Evolutionary conservation across 2,888 invertebrate genomes (phyloP).

Genomic region (Griposia aprilina): DNA sequence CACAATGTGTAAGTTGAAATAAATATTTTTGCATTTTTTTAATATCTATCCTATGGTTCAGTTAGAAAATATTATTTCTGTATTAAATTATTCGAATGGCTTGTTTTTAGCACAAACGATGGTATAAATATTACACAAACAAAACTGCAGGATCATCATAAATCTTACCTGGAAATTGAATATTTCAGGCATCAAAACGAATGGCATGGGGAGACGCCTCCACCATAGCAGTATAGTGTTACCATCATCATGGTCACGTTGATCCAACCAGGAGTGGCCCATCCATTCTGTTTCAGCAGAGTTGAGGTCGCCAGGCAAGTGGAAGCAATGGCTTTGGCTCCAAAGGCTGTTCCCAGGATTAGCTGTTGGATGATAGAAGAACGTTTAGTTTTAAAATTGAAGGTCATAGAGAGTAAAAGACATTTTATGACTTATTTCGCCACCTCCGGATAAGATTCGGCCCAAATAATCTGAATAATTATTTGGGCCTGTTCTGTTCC

Average conservation of each 20-base stretch:
- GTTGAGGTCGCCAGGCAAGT: constrained; percentile 65
- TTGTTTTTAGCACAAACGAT: neutral
- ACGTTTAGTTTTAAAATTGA: neutral
- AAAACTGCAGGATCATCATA: neutral
- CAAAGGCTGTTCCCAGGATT: constrained; percentile 65
- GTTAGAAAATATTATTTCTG: neutral
- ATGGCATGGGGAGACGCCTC: constrained; percentile 74
- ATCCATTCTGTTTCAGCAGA: constrained; percentile 65
- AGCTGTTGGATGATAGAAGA: constrained; percentile 62
- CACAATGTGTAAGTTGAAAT: too few relatives aligned
- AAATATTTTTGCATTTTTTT: too few relatives aligned
- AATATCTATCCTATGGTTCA: neutral
- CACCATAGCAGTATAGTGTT: constrained; percentile 70
- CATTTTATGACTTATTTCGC: neutral
- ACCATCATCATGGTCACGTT: constrained; percentile 69
- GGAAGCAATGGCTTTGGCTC: constrained; percentile 64
- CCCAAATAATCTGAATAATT: neutral
- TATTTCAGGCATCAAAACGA: constrained; percentile 78
- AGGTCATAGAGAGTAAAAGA: neutral
- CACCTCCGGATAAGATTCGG: neutral
- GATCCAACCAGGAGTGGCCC: constrained; percentile 72
- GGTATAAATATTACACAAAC: neutral
- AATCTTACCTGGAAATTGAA: constrained; percentile 77
- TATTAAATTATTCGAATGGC: neutral
- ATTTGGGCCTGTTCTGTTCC: neutral